Evolutionary conservation across 2,113 vertebrate species (phyloP), one percentile per base, ranked within the genome.

Genomic region (Regulus satrapa): DNA sequence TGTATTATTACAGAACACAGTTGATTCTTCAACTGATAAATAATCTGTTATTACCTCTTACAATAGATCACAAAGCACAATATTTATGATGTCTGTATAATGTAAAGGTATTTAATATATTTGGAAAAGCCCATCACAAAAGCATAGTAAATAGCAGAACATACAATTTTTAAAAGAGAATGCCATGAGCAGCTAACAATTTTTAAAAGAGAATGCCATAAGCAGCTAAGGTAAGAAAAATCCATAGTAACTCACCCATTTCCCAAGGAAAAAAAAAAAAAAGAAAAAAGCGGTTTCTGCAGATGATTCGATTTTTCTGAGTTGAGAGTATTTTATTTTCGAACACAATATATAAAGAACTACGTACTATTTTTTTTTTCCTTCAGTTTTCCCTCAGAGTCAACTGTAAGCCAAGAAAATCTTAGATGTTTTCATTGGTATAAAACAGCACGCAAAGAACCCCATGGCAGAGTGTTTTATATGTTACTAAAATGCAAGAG

Each of bases 11-110:
- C 29, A 68, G 31, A 71, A 64, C 36, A 68, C 36, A 76, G 20
- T 8, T 75, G 67, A 73, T 69, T 94, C 89, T 95, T 96, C 76
- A 92, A 12, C n/a, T 75, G 85, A 83, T 49, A 72, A 91, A 80
- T 76, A 36, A 94, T 58, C 28, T 51, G 34, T 32, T 68, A n/a
- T 94, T 95, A 95, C 19, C 29, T 85, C 94, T 71, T 76, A 85
- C 4, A 23, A 86, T 5, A 46, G 48, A 94, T 94, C 75, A 29
- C 45, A 91, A 75, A 91, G n/a, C 48, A 87, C 72, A 41, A 41
- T 94, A 92, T 94, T 95, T 91, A 88, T 95, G 56, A 93, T 21
- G 12, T 78, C 24, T 55, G 2, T 58, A 56, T 64, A 36, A 88
- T 95, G 38, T 29, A 81, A 86, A 88, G 46, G 16, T 5, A 74